Evolutionary conservation across 2,113 vertebrate species (phyloP).

Genomic region (Melanostigma gelatinosum): DNA sequence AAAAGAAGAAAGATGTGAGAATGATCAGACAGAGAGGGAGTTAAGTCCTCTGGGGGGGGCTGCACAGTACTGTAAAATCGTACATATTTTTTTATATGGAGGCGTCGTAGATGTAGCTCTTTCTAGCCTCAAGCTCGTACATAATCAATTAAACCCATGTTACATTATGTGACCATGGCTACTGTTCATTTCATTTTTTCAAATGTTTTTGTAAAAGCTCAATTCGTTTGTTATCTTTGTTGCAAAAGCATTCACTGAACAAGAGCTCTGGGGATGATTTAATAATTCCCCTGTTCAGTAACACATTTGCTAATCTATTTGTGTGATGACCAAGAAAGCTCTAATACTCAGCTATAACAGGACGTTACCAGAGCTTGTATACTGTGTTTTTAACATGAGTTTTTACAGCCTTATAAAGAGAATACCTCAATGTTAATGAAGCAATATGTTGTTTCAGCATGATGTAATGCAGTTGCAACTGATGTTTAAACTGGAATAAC

Average conservation of each 20-base stretch:
- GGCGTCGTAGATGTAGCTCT: not conserved
- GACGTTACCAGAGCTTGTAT: conserved; percentile 1
- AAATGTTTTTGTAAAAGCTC: not conserved
- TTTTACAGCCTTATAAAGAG: conserved; percentile 12
- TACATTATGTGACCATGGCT: not conserved
- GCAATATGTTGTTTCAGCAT: not conserved
- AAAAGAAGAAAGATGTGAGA: conserved; percentile 28
- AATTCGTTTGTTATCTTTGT: not conserved
- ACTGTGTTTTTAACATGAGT: not conserved
- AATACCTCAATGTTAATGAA: not conserved
- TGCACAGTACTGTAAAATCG: conserved; percentile 8
- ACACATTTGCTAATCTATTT: conserved; percentile 8
- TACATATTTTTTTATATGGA: conserved; percentile 14
- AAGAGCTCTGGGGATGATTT: not conserved
- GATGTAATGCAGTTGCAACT: conserved; percentile 6
- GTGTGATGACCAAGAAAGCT: conserved; percentile 1
- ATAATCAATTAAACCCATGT: not conserved
- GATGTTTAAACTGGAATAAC: not conserved
- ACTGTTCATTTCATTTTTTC: not conserved
- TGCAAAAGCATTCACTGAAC: not conserved
- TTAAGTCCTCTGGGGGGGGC: conserved; percentile 5
- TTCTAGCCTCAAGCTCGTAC: not conserved
- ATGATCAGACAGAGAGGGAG: conserved; percentile 29
- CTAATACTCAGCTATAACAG: conserved; percentile 7
- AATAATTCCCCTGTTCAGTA: not conserved